Percentiles rank a stretch among this genome's conserved stretches.
Conservation (phyloP, 2,113 vertebrate species). For the Actenoides hombroni region DNA sequence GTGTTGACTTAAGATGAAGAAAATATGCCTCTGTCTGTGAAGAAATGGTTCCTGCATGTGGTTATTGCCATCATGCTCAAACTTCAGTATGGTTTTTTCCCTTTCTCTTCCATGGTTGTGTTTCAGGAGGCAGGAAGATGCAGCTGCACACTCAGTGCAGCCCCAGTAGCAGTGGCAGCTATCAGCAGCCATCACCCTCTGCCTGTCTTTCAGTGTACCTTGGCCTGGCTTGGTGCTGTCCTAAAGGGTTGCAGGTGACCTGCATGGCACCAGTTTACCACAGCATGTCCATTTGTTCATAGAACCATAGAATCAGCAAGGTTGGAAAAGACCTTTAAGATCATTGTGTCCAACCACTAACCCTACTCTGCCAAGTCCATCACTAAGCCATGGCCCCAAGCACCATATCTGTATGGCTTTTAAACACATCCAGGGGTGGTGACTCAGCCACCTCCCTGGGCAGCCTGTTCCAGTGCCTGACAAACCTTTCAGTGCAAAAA, state of each 20-base stretch:
- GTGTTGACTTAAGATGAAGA: neutral
- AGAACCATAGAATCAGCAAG: too few species aligned
- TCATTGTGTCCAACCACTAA: too few species aligned
- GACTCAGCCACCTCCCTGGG: too few species aligned
- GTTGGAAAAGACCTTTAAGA: too few species aligned
- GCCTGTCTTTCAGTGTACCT: accelerated
- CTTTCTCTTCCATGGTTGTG: neutral
- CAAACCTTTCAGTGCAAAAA: too few species aligned
- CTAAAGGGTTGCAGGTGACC: neutral
- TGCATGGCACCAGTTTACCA: accelerated
- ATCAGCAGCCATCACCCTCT: neutral
- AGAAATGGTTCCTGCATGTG: neutral
- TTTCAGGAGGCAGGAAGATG: neutral
- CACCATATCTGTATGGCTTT: too few species aligned
- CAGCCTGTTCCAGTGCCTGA: too few species aligned
- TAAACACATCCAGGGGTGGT: too few species aligned
- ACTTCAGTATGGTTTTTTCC: neutral
- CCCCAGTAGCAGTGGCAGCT: neutral
- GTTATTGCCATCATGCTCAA: neutral
- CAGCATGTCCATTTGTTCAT: accelerated
- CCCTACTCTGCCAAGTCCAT: too few species aligned
- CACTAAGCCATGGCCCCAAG: too few species aligned
- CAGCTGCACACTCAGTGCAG: neutral
- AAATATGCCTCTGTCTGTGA: accelerated
- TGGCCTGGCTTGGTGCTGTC: neutral